Evolutionary conservation across 2,888 invertebrate genomes (phyloP).

Genomic region (Eustalomyia histrio): DNA sequence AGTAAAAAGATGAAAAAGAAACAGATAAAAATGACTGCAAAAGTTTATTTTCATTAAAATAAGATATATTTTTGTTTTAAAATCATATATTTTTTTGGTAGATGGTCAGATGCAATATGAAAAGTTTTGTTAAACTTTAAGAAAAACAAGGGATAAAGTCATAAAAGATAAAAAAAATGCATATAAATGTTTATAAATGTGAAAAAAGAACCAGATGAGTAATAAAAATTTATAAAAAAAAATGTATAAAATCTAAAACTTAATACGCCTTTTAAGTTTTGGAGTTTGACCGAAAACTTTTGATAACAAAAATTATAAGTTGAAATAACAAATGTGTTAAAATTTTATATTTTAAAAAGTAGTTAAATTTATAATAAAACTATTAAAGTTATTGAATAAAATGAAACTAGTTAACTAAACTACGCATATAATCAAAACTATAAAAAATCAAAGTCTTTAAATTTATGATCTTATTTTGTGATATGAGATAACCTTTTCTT

Average conservation of each 20-base stretch:
- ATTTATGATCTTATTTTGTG: slow-evolving; percentile 52
- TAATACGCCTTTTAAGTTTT: background rate
- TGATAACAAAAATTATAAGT: background rate
- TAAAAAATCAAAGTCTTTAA: slow-evolving; percentile 58
- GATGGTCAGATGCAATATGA: slow-evolving; percentile 23
- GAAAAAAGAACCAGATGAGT: slow-evolving; percentile 42
- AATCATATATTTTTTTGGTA: background rate
- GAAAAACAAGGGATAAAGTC: slow-evolving; percentile 53
- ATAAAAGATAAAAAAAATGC: slow-evolving; percentile 50
- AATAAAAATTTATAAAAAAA: slow-evolving; percentile 43
- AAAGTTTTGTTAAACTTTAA: slow-evolving; percentile 26
- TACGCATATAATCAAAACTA: slow-evolving; percentile 48
- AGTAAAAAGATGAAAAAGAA: slow-evolving; percentile 24
- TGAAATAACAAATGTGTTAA: slow-evolving; percentile 43
- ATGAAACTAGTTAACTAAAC: slow-evolving; percentile 30
- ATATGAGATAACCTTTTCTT: slow-evolving; percentile 45
- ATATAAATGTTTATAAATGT: too few relatives aligned
- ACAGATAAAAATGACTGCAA: slow-evolving; percentile 34
- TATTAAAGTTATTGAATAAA: slow-evolving; percentile 21
- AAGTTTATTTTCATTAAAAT: slow-evolving; percentile 27
- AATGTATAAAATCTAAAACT: background rate
- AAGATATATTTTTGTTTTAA: slow-evolving; percentile 27
- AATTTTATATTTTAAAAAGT: slow-evolving; percentile 23
- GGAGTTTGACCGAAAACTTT: background rate
- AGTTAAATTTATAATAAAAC: slow-evolving; percentile 50